Percentiles rank a stretch among this genome's conserved stretches.
These are phyloP conservation scores for Eudasyphora cyanicolor DNA, from an alignment of 2,888 invertebrate genomes.

Conservation along the genomic window DNA sequence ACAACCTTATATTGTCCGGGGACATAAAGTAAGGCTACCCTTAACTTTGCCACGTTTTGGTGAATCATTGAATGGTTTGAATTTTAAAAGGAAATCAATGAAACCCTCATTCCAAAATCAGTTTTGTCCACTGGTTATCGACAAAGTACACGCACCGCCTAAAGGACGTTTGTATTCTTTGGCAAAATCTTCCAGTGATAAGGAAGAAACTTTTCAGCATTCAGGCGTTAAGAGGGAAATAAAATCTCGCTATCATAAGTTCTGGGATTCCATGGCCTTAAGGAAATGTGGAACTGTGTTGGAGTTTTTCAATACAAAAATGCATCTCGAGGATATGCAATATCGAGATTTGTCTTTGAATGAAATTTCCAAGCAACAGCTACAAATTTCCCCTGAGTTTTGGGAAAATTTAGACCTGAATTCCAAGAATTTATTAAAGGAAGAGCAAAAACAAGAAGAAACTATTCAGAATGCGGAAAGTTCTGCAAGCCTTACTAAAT, in stretches of 20 bases:
- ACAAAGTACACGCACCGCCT: neutral
- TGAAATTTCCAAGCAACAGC: neutral
- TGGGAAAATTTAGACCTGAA: too few relatives aligned
- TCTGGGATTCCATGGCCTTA: neutral
- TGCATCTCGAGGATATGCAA: neutral
- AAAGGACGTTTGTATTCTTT: neutral
- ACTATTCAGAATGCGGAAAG: too few relatives aligned
- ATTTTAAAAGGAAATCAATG: neutral
- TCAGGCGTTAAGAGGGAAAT: neutral
- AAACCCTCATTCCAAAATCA: neutral
- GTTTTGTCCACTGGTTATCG: too few relatives aligned
- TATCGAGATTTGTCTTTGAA: neutral
- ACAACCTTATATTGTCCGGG: neutral
- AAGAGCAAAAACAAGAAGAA: too few relatives aligned
- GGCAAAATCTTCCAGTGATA: neutral
- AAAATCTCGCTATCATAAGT: neutral
- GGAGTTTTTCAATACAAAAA: neutral
- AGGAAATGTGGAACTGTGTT: neutral
- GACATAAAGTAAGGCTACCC: neutral
- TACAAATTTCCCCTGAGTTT: too few relatives aligned
- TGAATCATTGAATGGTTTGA: neutral
- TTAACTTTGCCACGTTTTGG: neutral
- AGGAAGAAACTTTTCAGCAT: neutral
- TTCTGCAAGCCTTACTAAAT: too few relatives aligned
- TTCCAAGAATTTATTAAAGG: too few relatives aligned